Conservation (phyloP, 2,113 vertebrate species). For the Protomyctophum bolini region DNA sequence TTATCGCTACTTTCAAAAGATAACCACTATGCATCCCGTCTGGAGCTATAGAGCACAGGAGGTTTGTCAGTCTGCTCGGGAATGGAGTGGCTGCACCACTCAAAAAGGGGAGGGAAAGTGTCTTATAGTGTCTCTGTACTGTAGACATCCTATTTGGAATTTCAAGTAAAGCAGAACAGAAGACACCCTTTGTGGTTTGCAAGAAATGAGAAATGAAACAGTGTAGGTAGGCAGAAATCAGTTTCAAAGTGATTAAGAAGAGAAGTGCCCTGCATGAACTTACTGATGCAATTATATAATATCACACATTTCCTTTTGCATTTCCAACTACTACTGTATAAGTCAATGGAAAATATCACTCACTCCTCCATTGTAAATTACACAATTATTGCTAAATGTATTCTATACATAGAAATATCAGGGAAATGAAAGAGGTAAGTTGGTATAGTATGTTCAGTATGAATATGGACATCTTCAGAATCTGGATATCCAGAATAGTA, state of each 20-base stretch:
- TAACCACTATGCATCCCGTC: slow-evolving; percentile 76
- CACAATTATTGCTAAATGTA: no score
- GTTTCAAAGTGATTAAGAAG: slow-evolving; percentile 32
- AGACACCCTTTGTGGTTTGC: slow-evolving; percentile 64
- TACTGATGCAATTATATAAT: slow-evolving; percentile 2
- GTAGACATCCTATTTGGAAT: slow-evolving; percentile 18
- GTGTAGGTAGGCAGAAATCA: slow-evolving; percentile 50
- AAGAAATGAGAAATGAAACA: slow-evolving; percentile 77
- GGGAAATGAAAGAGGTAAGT: background rate
- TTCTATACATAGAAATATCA: background rate
- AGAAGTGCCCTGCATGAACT: slow-evolving; percentile 19
- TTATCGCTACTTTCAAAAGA: slow-evolving; percentile 73
- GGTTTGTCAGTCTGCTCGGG: slow-evolving; percentile 63
- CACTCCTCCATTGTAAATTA: no score
- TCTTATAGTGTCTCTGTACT: background rate
- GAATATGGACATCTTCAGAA: no score
- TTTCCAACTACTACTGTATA: no score
- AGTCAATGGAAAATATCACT: no score
- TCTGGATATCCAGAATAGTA: no score
- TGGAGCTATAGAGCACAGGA: slow-evolving; percentile 71
- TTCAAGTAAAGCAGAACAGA: slow-evolving; percentile 32
- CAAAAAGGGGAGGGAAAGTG: no score
- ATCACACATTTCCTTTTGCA: no score
- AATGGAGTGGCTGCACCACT: no score
- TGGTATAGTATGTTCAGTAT: no score